These are phyloP conservation scores for Hestina assimilis DNA, from an alignment of 1,140 invertebrate species.

Conservation along the genomic window DNA sequence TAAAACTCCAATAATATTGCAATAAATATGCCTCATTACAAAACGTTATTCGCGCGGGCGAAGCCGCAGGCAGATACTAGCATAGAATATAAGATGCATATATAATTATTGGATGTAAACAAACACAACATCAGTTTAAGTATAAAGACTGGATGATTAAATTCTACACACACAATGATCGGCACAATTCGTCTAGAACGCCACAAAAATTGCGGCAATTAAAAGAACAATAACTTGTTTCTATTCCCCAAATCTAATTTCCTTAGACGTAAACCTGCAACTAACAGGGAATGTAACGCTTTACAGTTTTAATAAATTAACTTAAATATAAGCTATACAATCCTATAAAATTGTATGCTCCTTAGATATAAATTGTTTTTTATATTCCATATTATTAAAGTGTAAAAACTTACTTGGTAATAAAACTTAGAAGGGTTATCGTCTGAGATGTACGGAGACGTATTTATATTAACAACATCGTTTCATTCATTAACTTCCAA, in stretches of 20 bases:
- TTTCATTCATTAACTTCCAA: slow-evolving; percentile 6
- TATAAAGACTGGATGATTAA: slow-evolving; percentile 8
- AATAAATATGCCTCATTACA: background rate
- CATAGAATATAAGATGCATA: too few species aligned
- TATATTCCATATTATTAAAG: slow-evolving; percentile 1
- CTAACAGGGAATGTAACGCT: slow-evolving; percentile 47
- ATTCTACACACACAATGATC: slow-evolving; percentile 60
- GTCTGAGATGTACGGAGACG: background rate
- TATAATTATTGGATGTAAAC: too few species aligned
- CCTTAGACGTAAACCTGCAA: slow-evolving; percentile 59
- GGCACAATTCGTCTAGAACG: slow-evolving; percentile 71
- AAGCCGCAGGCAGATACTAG: too few species aligned
- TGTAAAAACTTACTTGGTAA: background rate
- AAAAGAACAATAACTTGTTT: slow-evolving; percentile 74
- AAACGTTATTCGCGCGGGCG: too few species aligned
- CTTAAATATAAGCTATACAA: slow-evolving; percentile 13
- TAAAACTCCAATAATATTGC: too few species aligned
- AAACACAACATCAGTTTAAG: background rate
- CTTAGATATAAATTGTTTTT: background rate
- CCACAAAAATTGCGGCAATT: slow-evolving; percentile 71
- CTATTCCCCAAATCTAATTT: slow-evolving; percentile 74
- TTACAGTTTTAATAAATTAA: slow-evolving; percentile 60
- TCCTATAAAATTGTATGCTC: background rate
- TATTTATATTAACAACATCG: background rate
- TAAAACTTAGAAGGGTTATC: background rate